Evolutionary conservation across 2,113 vertebrate genomes (phyloP).

Genomic region (Pachycephala philippinensis): DNA sequence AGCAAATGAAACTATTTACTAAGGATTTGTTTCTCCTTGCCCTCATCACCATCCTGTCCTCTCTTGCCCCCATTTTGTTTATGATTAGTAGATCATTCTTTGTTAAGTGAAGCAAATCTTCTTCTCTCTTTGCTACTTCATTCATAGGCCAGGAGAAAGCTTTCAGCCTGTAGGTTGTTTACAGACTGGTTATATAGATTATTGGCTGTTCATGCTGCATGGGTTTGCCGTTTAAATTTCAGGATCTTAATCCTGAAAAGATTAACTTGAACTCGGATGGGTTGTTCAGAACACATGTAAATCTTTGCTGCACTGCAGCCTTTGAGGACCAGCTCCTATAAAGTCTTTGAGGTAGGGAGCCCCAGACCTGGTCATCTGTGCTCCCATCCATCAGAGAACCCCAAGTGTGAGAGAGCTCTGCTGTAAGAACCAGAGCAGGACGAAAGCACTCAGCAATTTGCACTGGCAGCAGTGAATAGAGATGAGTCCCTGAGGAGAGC

Average conservation of each 20-base stretch:
- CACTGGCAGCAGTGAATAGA: neutral
- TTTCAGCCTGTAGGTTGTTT: neutral
- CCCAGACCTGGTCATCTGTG: neutral
- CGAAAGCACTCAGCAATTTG: neutral
- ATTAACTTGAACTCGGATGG: neutral
- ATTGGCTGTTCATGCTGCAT: neutral
- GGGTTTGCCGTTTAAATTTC: conserved; percentile 13
- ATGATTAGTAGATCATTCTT: neutral
- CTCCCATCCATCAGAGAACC: neutral
- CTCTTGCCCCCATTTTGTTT: neutral
- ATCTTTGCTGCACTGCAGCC: neutral
- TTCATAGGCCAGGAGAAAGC: neutral
- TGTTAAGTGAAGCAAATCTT: neutral
- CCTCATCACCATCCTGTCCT: neutral
- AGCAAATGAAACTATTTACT: neutral
- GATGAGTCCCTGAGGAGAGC: conserved; percentile 27
- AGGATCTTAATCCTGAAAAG: conserved; percentile 13
- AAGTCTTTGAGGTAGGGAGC: neutral
- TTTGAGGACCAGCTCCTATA: neutral
- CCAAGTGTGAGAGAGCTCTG: neutral
- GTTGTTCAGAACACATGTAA: neutral
- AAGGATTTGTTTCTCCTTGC: neutral
- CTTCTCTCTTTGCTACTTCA: neutral
- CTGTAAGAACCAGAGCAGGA: neutral
- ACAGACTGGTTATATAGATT: neutral